phyloP scores from a whole-genome alignment of 2,113 vertebrate genomes.

The Tetrax tetrax region DNA sequence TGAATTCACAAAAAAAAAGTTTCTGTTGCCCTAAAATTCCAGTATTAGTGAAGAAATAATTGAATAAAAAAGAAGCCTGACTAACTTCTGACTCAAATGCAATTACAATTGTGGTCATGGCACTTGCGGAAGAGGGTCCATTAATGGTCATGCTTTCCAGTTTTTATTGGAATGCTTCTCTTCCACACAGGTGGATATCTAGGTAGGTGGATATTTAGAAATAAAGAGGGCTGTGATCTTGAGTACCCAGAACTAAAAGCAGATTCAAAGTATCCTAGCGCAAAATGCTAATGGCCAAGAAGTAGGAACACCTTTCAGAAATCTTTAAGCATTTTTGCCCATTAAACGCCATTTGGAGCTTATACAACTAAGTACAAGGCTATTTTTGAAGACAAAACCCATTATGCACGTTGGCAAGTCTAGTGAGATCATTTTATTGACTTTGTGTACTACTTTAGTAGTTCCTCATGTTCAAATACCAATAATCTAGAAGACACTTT shows the following conservation, averaged over 20 bases:
- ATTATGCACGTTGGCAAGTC: not conserved
- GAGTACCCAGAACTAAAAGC: not conserved
- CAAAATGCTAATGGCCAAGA: not conserved
- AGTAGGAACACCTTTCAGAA: not conserved
- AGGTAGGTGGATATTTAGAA: not conserved
- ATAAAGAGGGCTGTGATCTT: not conserved
- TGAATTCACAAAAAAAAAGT: conserved; percentile 44
- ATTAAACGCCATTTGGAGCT: not conserved
- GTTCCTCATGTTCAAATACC: conserved; percentile 23
- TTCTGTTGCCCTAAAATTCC: conserved; percentile 45
- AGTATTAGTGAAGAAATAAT: conserved; percentile 10
- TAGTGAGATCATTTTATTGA: conserved; percentile 40
- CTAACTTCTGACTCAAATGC: not conserved
- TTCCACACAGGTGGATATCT: not conserved
- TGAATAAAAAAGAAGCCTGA: not conserved
- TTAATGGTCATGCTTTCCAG: not conserved
- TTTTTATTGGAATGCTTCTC: not conserved
- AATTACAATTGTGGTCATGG: not conserved
- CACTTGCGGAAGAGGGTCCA: not conserved
- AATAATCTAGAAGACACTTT: not conserved
- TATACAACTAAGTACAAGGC: not conserved
- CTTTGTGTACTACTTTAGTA: conserved; percentile 14
- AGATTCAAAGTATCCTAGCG: not conserved
- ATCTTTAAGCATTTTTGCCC: not conserved
- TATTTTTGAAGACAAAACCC: conserved; percentile 6